Conservation (phyloP, 2,797 vertebrate genomes). For the Gadopsis marmoratus region DNA sequence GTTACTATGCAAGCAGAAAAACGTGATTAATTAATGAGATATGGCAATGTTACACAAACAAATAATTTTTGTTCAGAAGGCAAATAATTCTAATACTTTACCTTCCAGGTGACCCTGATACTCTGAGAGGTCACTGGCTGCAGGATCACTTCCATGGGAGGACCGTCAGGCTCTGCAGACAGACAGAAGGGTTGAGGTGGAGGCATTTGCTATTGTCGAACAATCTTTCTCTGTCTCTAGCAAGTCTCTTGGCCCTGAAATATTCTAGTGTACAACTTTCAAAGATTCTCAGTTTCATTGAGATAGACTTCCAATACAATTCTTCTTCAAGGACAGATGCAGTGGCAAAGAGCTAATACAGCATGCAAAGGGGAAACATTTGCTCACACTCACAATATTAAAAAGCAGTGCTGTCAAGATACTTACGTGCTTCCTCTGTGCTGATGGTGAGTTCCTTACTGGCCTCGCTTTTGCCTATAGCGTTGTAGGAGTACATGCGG, state of each 20-base stretch:
- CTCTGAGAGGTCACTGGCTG: slow-evolving; percentile 97
- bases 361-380: slow-evolving; percentile 17
- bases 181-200: not conserved
- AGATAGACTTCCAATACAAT: slow-evolving; percentile 9
- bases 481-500: slow-evolving; percentile 98
- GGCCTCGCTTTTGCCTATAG: slow-evolving; percentile 95
- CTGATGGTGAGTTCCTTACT: slow-evolving; percentile 98
- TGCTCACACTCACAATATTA: not conserved
- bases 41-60: not conserved
- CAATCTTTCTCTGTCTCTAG: slow-evolving; percentile 16
- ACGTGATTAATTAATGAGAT: not conserved
- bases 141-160: slow-evolving; percentile 96
- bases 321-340: slow-evolving; percentile 35
- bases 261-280: slow-evolving; percentile 5
- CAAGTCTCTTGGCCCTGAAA: not conserved
- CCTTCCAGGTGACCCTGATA: slow-evolving; percentile 99
- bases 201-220: not conserved
- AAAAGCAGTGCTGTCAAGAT: not conserved
- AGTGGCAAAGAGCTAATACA: not conserved
- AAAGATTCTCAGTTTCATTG: slow-evolving; percentile 16
- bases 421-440: slow-evolving; percentile 96
- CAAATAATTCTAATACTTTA: slow-evolving; percentile 57
- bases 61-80: not conserved
- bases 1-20: not conserved
- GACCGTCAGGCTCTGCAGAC: slow-evolving; percentile 93